These are phyloP conservation scores for Rhingia rostrata DNA, from an alignment of 2,888 invertebrate species.

Conservation along the genomic window DNA sequence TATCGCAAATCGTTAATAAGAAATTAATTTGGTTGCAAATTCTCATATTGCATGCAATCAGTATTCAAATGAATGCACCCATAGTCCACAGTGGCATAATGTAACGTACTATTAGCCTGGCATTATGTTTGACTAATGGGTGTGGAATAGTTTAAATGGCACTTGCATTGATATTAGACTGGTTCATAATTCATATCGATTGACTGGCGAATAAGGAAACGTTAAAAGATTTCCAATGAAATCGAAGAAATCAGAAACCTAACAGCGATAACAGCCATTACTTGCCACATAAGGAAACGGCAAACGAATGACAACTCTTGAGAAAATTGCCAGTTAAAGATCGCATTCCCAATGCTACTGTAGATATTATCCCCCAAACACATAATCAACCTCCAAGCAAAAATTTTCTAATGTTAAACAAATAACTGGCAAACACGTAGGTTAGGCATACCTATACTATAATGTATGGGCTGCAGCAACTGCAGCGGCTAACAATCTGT, in stretches of 20 bases:
- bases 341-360: constrained; percentile 1
- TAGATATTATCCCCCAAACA: constrained; percentile 1
- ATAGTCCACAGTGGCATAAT: constrained; percentile 30
- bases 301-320: not conserved
- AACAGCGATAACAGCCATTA: not conserved
- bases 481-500: constrained; percentile 30
- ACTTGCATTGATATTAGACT: constrained; percentile 10
- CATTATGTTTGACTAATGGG: constrained; percentile 68
- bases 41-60: constrained; percentile 68
- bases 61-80: constrained; percentile 68
- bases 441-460: not conserved
- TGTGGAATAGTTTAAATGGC: constrained; percentile 37
- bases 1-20: constrained; percentile 64
- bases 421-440: not conserved
- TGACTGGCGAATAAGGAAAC: constrained; percentile 44
- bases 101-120: constrained; percentile 35
- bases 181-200: constrained; percentile 47
- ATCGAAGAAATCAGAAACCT: not conserved
- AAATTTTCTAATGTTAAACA: not conserved
- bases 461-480: not conserved
- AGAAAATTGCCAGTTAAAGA: constrained; percentile 3
- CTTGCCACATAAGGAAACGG: not conserved
- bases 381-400: not conserved
- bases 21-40: constrained; percentile 72
- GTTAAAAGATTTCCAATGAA: not conserved